Evolutionary conservation across 2,113 vertebrate genomes (phyloP).

Genomic region (Puffinus mauretanicus): DNA sequence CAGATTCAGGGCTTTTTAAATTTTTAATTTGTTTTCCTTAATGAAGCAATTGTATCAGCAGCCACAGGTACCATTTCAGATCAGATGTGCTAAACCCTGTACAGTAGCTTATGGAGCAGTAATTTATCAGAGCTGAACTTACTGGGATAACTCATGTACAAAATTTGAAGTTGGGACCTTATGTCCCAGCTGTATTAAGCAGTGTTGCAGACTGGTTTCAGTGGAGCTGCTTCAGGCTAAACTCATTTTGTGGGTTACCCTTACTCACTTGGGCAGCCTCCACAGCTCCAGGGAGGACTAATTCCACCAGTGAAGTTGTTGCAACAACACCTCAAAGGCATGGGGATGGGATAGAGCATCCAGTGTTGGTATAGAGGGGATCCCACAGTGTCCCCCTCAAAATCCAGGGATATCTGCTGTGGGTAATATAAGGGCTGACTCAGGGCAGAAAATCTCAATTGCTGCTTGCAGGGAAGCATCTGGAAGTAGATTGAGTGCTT

Average conservation of each 20-base stretch:
- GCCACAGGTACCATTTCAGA: not conserved
- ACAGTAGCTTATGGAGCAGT: not conserved
- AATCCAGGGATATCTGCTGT: not conserved
- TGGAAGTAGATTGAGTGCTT: not conserved
- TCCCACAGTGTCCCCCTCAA: not conserved
- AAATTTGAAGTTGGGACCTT: not conserved
- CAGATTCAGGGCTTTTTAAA: not conserved
- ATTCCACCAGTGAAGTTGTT: not conserved
- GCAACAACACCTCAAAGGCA: not conserved
- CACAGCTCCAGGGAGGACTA: not conserved
- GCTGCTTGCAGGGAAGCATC: not conserved
- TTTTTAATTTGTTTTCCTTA: not conserved
- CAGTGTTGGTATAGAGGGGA: not conserved
- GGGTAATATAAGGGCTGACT: not conserved
- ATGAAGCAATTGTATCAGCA: not conserved
- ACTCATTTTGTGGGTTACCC: not conserved
- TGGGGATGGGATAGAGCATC: not conserved
- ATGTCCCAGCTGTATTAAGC: not conserved
- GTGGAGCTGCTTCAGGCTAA: not conserved
- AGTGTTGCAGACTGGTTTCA: not conserved
- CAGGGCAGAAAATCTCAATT: not conserved
- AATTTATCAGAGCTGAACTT: not conserved
- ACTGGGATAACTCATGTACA: not conserved
- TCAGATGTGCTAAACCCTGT: not conserved
- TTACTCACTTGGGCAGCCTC: not conserved